phyloP scores from a whole-genome alignment of 2,113 vertebrate species.

The Hemiscyllium ocellatum region DNA sequence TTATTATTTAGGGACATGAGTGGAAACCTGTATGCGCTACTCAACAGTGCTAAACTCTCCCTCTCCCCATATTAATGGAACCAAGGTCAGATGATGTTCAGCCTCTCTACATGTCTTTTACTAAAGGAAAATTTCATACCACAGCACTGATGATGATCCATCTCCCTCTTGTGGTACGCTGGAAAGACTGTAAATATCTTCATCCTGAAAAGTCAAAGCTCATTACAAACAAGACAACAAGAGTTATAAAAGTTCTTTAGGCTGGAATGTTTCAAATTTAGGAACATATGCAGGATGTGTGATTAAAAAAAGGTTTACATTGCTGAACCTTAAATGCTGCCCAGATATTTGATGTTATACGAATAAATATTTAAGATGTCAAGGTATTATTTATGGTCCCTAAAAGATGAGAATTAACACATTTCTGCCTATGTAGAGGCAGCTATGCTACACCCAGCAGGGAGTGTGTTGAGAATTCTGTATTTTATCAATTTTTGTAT shows the following conservation, averaged over 20 bases:
- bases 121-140: not conserved
- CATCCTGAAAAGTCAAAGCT: conserved; percentile 46
- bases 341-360: not conserved
- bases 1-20: not conserved
- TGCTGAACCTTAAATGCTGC: not conserved
- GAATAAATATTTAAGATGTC: not conserved
- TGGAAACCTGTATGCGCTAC: not conserved
- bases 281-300: not conserved
- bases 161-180: conserved; percentile 42
- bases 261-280: not conserved
- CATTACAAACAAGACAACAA: not conserved
- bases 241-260: not conserved
- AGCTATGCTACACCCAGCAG: not conserved
- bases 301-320: not conserved
- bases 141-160: conserved; percentile 2
- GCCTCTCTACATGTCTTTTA: not conserved
- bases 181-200: conserved; percentile 50
- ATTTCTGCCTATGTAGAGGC: not conserved
- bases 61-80: conserved; percentile 42
- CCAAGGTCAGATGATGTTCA: not conserved
- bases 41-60: not conserved
- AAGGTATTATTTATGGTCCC: not conserved
- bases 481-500: not conserved
- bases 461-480: not conserved
- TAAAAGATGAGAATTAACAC: not conserved